phyloP scores from a whole-genome alignment of 2,888 invertebrate genomes.

The Gryllus longicercus region DNA sequence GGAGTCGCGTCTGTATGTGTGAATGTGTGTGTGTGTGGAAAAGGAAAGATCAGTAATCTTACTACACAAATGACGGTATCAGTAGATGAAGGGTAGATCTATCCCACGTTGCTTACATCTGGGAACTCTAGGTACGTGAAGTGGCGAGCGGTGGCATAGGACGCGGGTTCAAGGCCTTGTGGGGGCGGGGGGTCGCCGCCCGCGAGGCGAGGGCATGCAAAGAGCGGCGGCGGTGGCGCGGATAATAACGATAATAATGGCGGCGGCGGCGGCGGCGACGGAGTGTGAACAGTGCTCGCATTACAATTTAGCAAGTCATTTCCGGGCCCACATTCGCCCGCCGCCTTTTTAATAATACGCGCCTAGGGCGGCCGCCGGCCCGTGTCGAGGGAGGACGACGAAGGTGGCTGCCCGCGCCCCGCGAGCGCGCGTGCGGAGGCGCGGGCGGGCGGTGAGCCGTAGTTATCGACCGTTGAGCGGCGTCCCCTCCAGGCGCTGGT shows the following conservation, averaged over 20 bases:
- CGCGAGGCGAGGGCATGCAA: background rate
- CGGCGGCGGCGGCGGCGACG: too few species aligned
- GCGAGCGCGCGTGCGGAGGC: background rate
- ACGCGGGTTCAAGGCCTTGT: background rate
- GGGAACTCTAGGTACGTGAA: too few species aligned
- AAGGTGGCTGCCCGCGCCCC: background rate
- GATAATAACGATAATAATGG: conserved; percentile 32
- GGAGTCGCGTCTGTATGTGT: too few species aligned
- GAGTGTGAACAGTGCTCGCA: conserved; percentile 36
- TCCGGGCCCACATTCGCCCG: conserved; percentile 31
- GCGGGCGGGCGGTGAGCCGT: background rate
- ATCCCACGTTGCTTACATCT: too few species aligned
- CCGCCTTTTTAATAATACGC: conserved; percentile 23
- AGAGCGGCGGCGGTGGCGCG: background rate
- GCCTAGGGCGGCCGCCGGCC: background rate
- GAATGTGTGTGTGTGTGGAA: too few species aligned
- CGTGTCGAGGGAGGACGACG: background rate
- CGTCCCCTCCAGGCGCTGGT: conserved; percentile 4
- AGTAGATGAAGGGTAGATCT: too few species aligned
- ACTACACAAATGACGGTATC: too few species aligned
- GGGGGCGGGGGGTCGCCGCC: background rate
- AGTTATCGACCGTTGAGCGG: conserved; percentile 32
- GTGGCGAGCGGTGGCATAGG: too few species aligned
- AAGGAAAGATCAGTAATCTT: too few species aligned
- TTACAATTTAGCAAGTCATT: conserved; percentile 38